phyloP scores from a whole-genome alignment of 2,113 vertebrate species.

The Semnornis frantzii region DNA sequence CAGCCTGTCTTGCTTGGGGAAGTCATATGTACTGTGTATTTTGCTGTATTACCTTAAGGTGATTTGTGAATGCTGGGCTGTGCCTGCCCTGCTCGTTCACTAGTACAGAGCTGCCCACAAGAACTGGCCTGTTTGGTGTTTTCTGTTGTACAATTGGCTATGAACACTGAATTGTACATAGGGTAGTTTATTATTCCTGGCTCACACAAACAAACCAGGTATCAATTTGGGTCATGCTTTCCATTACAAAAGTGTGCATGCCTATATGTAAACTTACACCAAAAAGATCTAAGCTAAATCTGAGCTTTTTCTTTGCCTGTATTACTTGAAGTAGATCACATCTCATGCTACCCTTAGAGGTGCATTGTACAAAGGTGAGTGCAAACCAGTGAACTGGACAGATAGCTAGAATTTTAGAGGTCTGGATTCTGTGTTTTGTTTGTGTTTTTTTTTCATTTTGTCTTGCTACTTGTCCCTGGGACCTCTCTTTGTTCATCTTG shows the following conservation, averaged over 20 bases:
- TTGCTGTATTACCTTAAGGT: not conserved
- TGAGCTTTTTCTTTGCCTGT: not conserved
- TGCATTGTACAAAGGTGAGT: not conserved
- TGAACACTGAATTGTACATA: not conserved
- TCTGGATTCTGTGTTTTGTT: not conserved
- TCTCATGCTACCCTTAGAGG: not conserved
- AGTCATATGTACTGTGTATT: not conserved
- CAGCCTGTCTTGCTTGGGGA: not conserved
- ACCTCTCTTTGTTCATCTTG: constrained; percentile 11
- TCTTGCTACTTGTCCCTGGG: not conserved
- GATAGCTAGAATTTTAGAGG: not conserved
- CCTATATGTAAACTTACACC: not conserved
- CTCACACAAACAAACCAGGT: not conserved
- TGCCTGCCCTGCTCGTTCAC: not conserved
- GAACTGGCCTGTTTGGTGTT: not conserved
- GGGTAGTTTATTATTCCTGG: not conserved
- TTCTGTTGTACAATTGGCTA: not conserved
- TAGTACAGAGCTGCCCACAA: not conserved
- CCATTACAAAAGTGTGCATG: not conserved
- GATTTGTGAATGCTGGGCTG: not conserved
- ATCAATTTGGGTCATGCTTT: not conserved
- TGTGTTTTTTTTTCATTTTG: not conserved
- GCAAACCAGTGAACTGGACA: not conserved
- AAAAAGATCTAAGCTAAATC: not conserved
- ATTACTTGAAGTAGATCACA: not conserved